Conservation (phyloP, 2,888 invertebrate species). For the Odontomyia ornata region DNA sequence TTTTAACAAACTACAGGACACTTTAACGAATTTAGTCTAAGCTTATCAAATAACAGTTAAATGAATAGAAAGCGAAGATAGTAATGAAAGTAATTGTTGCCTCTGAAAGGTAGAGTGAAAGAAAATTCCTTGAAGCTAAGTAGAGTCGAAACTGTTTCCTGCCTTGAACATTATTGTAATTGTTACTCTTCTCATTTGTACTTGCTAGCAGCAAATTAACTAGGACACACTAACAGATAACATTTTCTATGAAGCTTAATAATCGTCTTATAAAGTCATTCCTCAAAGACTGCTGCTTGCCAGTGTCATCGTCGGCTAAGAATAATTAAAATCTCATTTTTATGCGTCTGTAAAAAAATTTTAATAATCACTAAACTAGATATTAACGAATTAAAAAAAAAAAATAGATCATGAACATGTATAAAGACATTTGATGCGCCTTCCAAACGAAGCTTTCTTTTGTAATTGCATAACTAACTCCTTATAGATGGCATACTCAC, state of each 20-base stretch:
- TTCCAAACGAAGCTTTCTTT: constrained; percentile 35
- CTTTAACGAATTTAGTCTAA: background rate
- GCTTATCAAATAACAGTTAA: background rate
- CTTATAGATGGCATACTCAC: background rate
- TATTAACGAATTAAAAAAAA: background rate
- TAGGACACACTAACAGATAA: background rate
- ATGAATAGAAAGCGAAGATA: background rate
- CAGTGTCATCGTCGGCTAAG: constrained; percentile 30
- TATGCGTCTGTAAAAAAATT: background rate
- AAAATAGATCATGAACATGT: constrained; percentile 2
- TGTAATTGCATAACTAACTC: background rate
- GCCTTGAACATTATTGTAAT: constrained; percentile 12
- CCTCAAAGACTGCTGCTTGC: constrained; percentile 40
- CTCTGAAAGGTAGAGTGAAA: background rate
- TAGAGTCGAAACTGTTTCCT: constrained; percentile 27
- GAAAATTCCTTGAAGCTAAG: background rate
- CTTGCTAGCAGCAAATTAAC: background rate
- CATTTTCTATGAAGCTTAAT: background rate
- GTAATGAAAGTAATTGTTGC: background rate
- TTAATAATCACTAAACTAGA: constrained; percentile 2
- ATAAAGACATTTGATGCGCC: constrained; percentile 23
- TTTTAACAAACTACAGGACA: background rate
- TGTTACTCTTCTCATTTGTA: constrained; percentile 3
- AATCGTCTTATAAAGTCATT: constrained; percentile 3
- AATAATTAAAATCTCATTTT: constrained; percentile 2